These are phyloP conservation scores for Drosophila nigromelanica DNA, from an alignment of 1,140 invertebrate species.

Conservation along the genomic window DNA sequence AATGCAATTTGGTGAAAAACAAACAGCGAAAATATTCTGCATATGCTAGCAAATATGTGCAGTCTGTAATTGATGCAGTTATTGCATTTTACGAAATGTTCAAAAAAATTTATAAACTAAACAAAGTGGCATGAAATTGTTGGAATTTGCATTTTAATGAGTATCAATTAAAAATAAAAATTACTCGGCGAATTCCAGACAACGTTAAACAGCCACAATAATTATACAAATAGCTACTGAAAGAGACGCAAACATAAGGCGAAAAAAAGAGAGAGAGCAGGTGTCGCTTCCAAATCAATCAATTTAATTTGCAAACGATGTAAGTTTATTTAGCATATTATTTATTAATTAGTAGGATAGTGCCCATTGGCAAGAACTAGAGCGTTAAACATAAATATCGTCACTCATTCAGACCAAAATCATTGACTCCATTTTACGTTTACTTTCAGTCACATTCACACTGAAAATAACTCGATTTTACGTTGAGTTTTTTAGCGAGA, in stretches of 20 bases:
- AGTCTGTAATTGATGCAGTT: constrained; percentile 37
- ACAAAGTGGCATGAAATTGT: constrained; percentile 50
- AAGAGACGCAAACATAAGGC: constrained; percentile 7
- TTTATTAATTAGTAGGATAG: constrained; percentile 67
- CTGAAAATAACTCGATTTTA: not conserved
- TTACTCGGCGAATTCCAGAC: constrained; percentile 30
- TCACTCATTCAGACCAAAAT: not conserved
- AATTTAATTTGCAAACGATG: constrained; percentile 55
- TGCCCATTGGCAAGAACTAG: constrained; percentile 43
- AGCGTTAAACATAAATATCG: constrained; percentile 35
- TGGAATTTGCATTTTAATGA: constrained; percentile 57
- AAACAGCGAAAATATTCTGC: constrained; percentile 14
- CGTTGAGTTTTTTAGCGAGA: not conserved
- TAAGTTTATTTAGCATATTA: constrained; percentile 59
- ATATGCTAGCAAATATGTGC: constrained; percentile 25
- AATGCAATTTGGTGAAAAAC: constrained; percentile 21
- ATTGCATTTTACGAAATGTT: constrained; percentile 34
- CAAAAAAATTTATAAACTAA: constrained; percentile 26
- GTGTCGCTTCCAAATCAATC: constrained; percentile 50
- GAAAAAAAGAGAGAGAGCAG: not conserved
- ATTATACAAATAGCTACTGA: constrained; percentile 14
- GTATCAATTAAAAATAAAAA: constrained; percentile 46
- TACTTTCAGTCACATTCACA: not conserved
- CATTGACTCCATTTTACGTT: constrained; percentile 17
- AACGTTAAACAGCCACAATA: constrained; percentile 10